These are phyloP conservation scores for Varroa destructor DNA, from an alignment of 1,140 invertebrate genomes.

Conservation along the genomic window DNA sequence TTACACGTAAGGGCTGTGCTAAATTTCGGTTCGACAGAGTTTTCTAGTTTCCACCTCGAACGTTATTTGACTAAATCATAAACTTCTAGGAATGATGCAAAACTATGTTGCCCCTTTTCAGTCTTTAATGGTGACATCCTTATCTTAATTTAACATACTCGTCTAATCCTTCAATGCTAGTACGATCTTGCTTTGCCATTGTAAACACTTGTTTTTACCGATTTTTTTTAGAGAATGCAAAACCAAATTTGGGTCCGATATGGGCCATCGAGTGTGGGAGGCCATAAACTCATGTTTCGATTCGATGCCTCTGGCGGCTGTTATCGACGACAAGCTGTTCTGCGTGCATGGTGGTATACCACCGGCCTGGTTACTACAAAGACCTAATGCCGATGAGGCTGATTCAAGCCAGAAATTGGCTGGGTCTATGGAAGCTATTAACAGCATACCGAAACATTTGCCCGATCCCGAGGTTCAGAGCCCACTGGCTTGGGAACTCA, in stretches of 20 bases:
- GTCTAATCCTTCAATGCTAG: too few species aligned
- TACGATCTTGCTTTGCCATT: too few species aligned
- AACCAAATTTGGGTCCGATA: conserved; percentile 51
- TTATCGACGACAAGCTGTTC: conserved; percentile 56
- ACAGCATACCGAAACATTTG: conserved; percentile 52
- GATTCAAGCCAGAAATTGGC: too few species aligned
- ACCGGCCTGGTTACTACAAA: conserved; percentile 46
- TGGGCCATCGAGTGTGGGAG: conserved; percentile 52
- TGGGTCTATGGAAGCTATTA: conserved; percentile 44
- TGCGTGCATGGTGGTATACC: conserved; percentile 62
- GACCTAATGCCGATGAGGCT: background rate
- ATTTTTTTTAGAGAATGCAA: conserved; percentile 45
- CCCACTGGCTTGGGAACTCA: conserved; percentile 56
- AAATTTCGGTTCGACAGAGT: background rate
- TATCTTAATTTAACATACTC: too few species aligned
- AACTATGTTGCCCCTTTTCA: too few species aligned
- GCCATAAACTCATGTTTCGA: conserved; percentile 57
- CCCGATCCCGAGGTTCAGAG: conserved; percentile 51
- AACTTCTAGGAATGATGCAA: too few species aligned
- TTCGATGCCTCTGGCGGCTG: conserved; percentile 53
- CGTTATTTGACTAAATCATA: background rate
- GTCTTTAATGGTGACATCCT: background rate
- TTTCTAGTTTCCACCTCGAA: conserved; percentile 26
- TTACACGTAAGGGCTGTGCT: conserved; percentile 44
- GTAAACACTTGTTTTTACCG: too few species aligned